Base-by-base conservation (phyloP, 2,888 invertebrate species). In the Erebia ligea region DNA sequence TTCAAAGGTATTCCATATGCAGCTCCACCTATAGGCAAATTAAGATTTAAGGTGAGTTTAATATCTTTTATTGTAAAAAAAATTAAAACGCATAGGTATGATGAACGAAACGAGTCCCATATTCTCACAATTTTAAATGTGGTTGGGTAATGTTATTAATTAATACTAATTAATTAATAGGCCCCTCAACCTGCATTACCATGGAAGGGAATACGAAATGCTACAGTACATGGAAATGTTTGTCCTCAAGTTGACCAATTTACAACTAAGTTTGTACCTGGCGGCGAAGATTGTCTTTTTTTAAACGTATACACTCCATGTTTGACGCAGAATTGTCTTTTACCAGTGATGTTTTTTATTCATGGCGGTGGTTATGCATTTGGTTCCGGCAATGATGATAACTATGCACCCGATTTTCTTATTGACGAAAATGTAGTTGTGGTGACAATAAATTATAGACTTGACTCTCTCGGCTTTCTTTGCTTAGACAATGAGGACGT, bases 281-380 rank as follows among this genome's bases (percentile, higher is more conserved):
- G 65, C 11, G 42, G 34, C 65, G 65, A 65, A 65, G 65, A 65
- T 42, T 65, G 65, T 11, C 65, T 65, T 4, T 65, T 54, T 11
- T 54, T 54, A 54, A 65, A 65, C 19, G 19, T 65, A 10, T 89
- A 88, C 66, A 78, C 87, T 3, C 86, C 86, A 19, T 68, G 79
- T 1, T 15, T 83, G 1, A 75, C 73, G 1, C 80, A 82, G 5
- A 45, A 54, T 0, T 57, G 69, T 1, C 80, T 76, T 0, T 52
- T 84, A 9, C 81, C 88, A 5, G 87, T 89, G 0, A 86, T 88
- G 86, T 74, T 88, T 0, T 88, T 79, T 68, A 83, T 88, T 10
- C 87, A 87, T 21, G 87, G 88, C 40, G 88, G 88, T 11, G 84
- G 77, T 1, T 86, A 78, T 58, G 74, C 77, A 48, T 76, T 77